Evolutionary conservation across 2,888 invertebrate genomes (phyloP), one percentile per base, ranked within the genome.

Genomic region (Buathra laborator): DNA sequence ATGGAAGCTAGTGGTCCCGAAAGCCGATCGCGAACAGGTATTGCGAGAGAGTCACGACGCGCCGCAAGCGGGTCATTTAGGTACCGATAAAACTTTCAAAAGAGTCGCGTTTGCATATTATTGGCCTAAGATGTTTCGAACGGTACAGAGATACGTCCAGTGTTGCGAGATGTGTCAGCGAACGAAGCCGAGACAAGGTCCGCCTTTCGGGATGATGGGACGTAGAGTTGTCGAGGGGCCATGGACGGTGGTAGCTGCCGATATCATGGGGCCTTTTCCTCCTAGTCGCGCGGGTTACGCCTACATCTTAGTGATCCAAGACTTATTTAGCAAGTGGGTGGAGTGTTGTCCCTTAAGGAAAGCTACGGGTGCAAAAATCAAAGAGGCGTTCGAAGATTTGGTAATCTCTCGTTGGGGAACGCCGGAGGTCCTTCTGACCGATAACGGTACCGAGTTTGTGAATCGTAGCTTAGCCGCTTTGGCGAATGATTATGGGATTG

Each of bases 1-100:
- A 1, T 88, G 88, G 88, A 87, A 88, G 67, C 51, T 87, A 4
- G 87, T 88, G 24, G 43, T 89, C 0, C 88, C 89, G 19, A n/a
- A 48, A 0, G 82, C 82, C 1, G 29, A 32, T 1, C 46, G 76
- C 0, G 14, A 9, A 0, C 5, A 53, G 6, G 79, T 87, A 0
- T 44, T 82, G 2, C 29, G 14, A 0, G 86, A 86, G 56, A 56
- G 64, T 56, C 88, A 81, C 16, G n/a, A n/a, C n/a, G 53, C 14
- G 24, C 85, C 62, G 81, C 87, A 10, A 80, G 56, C 80, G 0
- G 89, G 86, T 0, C 90, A 90, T 46, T 59, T 86, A 4, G 90
- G 90, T 0, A 68, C 86, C 0, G 66, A 71, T 6, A 88, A 87
- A 62, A 89, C 88, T 0, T 75, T 75, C 2, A 14, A 43, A 0